Evolutionary conservation across 2,113 vertebrate genomes (phyloP).

Genomic region (Aegotheles bennettii): DNA sequence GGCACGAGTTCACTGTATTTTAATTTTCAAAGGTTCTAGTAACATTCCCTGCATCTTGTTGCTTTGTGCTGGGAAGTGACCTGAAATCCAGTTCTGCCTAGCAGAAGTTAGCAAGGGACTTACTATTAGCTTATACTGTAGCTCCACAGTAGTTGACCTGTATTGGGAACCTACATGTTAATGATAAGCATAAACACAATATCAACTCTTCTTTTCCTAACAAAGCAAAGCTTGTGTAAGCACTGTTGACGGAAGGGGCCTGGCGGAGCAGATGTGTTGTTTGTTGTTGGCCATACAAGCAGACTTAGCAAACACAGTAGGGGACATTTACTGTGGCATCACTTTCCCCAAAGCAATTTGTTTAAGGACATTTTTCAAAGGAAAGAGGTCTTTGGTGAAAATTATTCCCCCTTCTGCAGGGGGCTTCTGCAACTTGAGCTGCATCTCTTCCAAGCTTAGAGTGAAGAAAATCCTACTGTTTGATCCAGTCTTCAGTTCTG

Average conservation of each 20-base stretch:
- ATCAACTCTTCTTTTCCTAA: background rate
- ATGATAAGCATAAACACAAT: background rate
- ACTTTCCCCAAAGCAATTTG: background rate
- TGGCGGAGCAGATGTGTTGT: background rate
- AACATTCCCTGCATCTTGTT: background rate
- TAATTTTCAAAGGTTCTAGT: background rate
- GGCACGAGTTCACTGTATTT: background rate
- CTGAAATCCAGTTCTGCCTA: background rate
- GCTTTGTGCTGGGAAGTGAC: background rate
- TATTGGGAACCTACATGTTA: background rate
- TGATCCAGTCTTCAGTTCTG: background rate
- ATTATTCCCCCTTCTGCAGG: background rate
- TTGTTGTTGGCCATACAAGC: background rate
- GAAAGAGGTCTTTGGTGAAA: background rate
- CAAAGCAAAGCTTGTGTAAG: slow-evolving; percentile 9
- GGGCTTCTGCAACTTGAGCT: background rate
- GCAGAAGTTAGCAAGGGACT: background rate
- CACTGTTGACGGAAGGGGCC: background rate
- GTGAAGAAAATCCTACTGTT: background rate
- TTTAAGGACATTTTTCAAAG: background rate
- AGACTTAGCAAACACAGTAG: background rate
- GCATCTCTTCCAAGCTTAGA: background rate
- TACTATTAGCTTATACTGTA: background rate
- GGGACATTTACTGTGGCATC: background rate
- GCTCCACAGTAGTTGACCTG: background rate